phyloP scores from a whole-genome alignment of 2,888 invertebrate genomes.

The Sphaeridia pumilis region DNA sequence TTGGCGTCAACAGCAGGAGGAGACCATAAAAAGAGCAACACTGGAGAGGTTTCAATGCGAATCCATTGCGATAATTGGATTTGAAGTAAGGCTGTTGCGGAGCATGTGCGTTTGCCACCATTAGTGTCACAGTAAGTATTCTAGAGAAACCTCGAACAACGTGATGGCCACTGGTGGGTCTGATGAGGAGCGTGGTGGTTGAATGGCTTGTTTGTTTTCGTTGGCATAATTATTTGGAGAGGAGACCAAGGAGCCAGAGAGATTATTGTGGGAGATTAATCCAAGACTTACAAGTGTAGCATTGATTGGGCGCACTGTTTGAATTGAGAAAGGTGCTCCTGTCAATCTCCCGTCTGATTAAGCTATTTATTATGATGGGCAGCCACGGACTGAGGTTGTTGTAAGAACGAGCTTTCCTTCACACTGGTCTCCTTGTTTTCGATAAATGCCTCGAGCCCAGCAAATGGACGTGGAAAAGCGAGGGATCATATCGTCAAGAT shows the following conservation, averaged over 20 bases:
- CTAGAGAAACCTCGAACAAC: too few species aligned
- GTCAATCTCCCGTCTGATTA: neutral
- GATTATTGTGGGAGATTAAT: neutral
- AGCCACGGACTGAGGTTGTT: too few species aligned
- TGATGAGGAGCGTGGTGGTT: neutral
- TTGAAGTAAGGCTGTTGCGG: too few species aligned
- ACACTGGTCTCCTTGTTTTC: too few species aligned
- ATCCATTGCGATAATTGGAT: neutral
- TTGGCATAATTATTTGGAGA: neutral
- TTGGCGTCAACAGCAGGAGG: too few species aligned
- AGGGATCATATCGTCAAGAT: too few species aligned
- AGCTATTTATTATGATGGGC: slow-evolving; percentile 1
- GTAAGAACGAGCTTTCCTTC: too few species aligned
- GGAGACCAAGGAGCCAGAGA: neutral
- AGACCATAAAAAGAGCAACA: neutral
- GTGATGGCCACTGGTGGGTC: too few species aligned
- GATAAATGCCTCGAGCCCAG: too few species aligned
- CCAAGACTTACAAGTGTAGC: slow-evolving; percentile 3
- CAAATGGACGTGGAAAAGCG: too few species aligned
- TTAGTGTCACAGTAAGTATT: too few species aligned
- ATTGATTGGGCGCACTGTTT: neutral
- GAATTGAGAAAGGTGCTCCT: neutral
- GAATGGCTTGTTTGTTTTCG: neutral
- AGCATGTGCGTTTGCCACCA: too few species aligned
- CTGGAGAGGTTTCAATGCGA: slow-evolving; percentile 2